Evolutionary conservation across 2,888 invertebrate genomes (phyloP), one percentile per base, ranked within the genome.

Genomic region (Venustoraphidia nigricollis): DNA sequence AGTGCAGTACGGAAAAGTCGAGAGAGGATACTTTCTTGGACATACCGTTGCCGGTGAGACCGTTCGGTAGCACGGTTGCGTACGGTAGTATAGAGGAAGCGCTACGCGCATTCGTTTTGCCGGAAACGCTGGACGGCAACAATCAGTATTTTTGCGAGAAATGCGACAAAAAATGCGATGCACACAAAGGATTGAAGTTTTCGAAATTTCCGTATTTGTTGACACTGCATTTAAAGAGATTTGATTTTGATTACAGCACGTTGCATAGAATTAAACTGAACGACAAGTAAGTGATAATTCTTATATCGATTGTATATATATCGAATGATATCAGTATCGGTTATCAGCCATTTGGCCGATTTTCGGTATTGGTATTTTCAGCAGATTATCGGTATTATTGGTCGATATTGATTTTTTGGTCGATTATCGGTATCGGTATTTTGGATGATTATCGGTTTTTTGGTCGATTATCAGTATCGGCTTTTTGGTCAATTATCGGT

Each of bases 81-180:
- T 89, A 86, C 62, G 80, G 80, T 50, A 83, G 85, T 63, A 81
- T 92, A 56, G 85, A 84, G 62, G 88, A 90, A 68, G 90, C 91
- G 2, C 62, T 92, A 53, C 69, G 77, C 52, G 89, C 86, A 0
- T 92, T 91, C 64, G 83, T 89, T 1, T 81, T 83, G 56, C 86
- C 88, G 1, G 92, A 92, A 69, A 81, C 80, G 4, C 70, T 92
- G 36, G 83, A 87, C 52, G 90, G 72, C 9, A 81, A 80, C 59
- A 91, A 92, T 69, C 87, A 91, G 67, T 92, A 92, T 67, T 77
- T 78, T 62, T 92, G 92, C 66, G 88, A 88, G 57, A 81, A 79
- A 55, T 92, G 92, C 66, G 75, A 83, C 58, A 83, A 84, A 62
- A 88, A 88, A 61, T 88, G 88, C 62, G 81, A 91, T 64, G 91